Base-by-base conservation (phyloP, 1,140 invertebrate species). In the Cataglyphis hispanica region DNA sequence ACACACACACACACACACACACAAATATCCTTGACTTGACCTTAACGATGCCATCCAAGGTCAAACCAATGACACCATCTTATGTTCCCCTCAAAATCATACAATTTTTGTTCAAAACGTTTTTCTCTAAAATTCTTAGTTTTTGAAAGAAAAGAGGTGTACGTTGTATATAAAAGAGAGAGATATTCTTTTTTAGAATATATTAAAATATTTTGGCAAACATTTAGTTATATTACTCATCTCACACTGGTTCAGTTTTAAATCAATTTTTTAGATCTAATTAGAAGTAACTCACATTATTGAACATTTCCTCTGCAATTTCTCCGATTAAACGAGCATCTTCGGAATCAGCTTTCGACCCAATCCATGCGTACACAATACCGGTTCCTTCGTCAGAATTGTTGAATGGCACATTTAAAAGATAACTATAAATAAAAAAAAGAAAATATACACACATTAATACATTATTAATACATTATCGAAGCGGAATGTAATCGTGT, bases 341-440 rank as follows among this genome's bases (percentile, higher is more conserved):
- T 92, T 99, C 98, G 37, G 97, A 96, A 95, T 98, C 97, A 34
- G 97, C 96, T 94, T 98, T 98, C 19, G 96, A 97, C 34, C 99
- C 99, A 89, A 99, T 97, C 99, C 99, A 99, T 10, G 99, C 98
- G 95, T 99, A 99, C 27, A 99, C 98, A 87, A 99, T 98, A 34
- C 99, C 99, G 40, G 97, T 97, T 87, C 97, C 96, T 91, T 98
- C 98, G 81, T 98, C 97, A 2, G 75, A 77, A 92, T 98, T 97
- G 92, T 99, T 98, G 94, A 99, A 98, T 77, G 98, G 98, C 78
- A 99, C 98, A 96, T 99, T 99, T 67, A 99, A 95, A 85, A 99
- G 99, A 93, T 99, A 99, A 94, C 98, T 99, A 93, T 40, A 95
- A 95, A 90, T 84, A 84, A 91, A 70, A 81, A 97, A n/a, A 31